A percentile compares a stretch with the other conserved stretches of the same genome.
These are phyloP conservation scores for Bactericera cockerelli DNA, from an alignment of 1,140 invertebrate species.

Conservation along the genomic window DNA sequence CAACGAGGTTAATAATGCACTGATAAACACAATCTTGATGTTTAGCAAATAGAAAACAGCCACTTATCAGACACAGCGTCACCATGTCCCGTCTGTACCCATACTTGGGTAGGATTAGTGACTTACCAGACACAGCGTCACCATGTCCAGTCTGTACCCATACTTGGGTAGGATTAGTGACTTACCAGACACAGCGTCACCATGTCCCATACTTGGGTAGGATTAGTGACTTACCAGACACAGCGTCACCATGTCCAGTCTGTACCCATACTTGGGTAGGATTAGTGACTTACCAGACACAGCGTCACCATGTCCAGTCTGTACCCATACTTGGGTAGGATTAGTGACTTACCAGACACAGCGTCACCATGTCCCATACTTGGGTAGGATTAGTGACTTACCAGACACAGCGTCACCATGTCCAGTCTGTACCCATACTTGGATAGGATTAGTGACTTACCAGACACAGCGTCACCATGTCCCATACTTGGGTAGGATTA, in stretches of 20 bases:
- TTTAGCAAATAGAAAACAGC: too few relatives aligned
- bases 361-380: conserved; percentile 53
- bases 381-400: conserved; percentile 55
- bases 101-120: too few relatives aligned
- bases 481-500: background rate
- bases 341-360: conserved; percentile 42
- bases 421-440: conserved; percentile 65
- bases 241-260: conserved; percentile 40
- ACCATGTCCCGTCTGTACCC: too few relatives aligned
- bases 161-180: too few relatives aligned
- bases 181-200: too few relatives aligned
- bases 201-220: too few relatives aligned
- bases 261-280: conserved; percentile 62
- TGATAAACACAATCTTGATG: too few relatives aligned
- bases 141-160: too few relatives aligned
- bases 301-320: conserved; percentile 24
- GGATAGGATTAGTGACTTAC: conserved; percentile 48
- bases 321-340: conserved; percentile 66
- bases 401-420: conserved; percentile 37
- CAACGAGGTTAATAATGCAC: too few relatives aligned
- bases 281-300: conserved; percentile 37
- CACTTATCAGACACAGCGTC: too few relatives aligned
- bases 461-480: background rate
- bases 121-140: too few relatives aligned
- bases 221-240: conserved; percentile 33